Conservation (phyloP, 1,140 invertebrate genomes). For the Camponotus vicinus region DNA sequence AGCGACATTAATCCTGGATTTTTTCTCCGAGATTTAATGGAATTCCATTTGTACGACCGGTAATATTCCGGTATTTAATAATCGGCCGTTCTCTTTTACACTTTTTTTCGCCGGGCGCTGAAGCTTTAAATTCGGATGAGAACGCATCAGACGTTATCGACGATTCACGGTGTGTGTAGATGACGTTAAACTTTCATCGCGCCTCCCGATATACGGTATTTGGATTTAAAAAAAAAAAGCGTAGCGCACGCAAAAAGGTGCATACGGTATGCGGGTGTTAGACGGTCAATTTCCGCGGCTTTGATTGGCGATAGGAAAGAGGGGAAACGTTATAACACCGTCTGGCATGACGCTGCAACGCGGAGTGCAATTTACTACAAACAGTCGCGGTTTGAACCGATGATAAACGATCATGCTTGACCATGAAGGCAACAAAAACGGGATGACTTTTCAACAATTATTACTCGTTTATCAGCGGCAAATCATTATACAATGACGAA, state of each 20-base stretch:
- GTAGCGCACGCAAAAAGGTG: constrained; percentile 64
- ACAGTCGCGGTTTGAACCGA: constrained; percentile 72
- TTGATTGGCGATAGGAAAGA: constrained; percentile 73
- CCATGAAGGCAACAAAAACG: constrained; percentile 70
- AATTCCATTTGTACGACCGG: constrained; percentile 50
- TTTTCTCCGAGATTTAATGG: constrained; percentile 35
- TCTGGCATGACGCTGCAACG: constrained; percentile 72
- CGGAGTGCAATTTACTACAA: constrained; percentile 70
- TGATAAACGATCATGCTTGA: constrained; percentile 72
- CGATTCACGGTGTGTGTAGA: constrained; percentile 34
- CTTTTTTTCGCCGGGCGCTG: constrained; percentile 36
- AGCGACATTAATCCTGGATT: constrained; percentile 44
- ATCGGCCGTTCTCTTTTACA: constrained; percentile 46
- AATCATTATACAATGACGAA: constrained; percentile 42
- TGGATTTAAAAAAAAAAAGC: constrained; percentile 39
- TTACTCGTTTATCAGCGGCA: constrained; percentile 62
- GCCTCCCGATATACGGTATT: constrained; percentile 47
- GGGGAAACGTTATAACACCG: constrained; percentile 73
- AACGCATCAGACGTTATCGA: constrained; percentile 50
- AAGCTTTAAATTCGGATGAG: constrained; percentile 55
- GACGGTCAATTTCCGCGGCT: constrained; percentile 77
- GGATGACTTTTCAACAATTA: constrained; percentile 73
- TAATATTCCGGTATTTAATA: constrained; percentile 56
- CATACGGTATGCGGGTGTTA: constrained; percentile 67
- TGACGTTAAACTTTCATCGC: constrained; percentile 56